Conservation (phyloP, 2,113 vertebrate species). For the Nothocercus julius region DNA sequence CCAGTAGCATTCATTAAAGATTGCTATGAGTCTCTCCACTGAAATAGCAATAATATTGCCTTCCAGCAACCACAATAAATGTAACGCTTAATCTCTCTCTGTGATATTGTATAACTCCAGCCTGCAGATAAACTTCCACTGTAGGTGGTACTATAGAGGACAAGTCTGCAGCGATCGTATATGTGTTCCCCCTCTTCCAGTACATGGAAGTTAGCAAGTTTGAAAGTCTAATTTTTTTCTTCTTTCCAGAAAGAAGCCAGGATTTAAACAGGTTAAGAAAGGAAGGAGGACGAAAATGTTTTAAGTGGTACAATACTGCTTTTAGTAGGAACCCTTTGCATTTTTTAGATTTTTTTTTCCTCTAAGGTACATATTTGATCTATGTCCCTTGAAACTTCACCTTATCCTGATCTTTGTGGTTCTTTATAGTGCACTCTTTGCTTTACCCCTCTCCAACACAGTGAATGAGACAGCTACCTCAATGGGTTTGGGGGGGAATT, state of each 20-base stretch:
- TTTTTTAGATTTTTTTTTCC: not conserved
- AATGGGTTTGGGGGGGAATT: not conserved
- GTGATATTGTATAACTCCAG: conserved; percentile 59
- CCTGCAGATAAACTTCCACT: conserved; percentile 43
- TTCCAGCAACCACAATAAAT: conserved; percentile 70
- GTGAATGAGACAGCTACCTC: not conserved
- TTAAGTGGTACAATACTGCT: not conserved
- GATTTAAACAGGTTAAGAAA: conserved; percentile 4
- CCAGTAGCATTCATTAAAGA: conserved; percentile 66
- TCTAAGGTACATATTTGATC: not conserved
- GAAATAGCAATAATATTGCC: conserved; percentile 62
- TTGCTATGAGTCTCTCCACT: conserved; percentile 72
- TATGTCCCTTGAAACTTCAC: not conserved
- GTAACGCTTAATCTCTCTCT: conserved; percentile 71
- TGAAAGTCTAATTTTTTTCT: not conserved
- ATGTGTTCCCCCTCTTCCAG: not conserved
- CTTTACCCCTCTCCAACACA: not conserved
- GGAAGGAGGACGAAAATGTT: not conserved
- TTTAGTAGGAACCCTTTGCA: not conserved
- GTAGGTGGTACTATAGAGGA: conserved; percentile 43
- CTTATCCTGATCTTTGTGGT: not conserved
- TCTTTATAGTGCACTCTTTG: not conserved
- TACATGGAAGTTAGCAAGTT: not conserved
- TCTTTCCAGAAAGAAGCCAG: not conserved
- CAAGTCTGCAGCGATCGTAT: conserved; percentile 41